Base-by-base conservation (phyloP, 2,888 invertebrate genomes). In the Meganola albula region DNA sequence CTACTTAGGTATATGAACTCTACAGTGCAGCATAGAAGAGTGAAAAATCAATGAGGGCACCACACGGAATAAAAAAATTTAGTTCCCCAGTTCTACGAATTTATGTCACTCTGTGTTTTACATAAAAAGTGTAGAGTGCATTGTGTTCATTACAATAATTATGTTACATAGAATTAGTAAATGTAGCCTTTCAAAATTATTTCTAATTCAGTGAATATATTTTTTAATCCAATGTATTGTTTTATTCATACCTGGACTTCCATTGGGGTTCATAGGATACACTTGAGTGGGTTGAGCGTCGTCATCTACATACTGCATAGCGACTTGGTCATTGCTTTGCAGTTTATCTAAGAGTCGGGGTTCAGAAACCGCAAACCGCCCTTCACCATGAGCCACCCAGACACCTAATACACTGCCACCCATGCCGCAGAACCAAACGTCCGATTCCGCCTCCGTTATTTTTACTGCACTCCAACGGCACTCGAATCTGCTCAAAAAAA, bases 311-410 rank as follows among this genome's bases (percentile, higher is more conserved):
- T 96, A 99, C 34, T 91, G 89, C 56, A 98, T 73, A 0, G 96
- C 90, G 6, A 95, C 74, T 48, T 95, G 92, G 12, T 90, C 86
- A 36, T 89, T 85, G 1, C 60, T 51, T 28, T 83, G 82, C 23
- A 93, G 49, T 23, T 76, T 71, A 1, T 74, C 56, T 12, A 91
- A 74, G 10, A 90, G 58, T 0, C 44, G 32, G 0, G 82, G 46
- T 20, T 88, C 78, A 8, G 88, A 79, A 53, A 91, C 89, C 0
- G 89, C 85, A 58, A 93, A 93, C 44, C 90, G 86, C 46, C 99
- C 99, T 84, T 99, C 99, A 0, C 97, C 98, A 69, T 99, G 99
- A 2, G 98, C 97, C 2, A 95, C 90, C 98, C 98, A 99, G 50
- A 97, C 93, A 2, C 98, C 98, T n/a, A 98, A 87, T 1, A 92